Base-by-base conservation (phyloP, 1,140 invertebrate species). In the Pseudomyrmex flavicornis region DNA sequence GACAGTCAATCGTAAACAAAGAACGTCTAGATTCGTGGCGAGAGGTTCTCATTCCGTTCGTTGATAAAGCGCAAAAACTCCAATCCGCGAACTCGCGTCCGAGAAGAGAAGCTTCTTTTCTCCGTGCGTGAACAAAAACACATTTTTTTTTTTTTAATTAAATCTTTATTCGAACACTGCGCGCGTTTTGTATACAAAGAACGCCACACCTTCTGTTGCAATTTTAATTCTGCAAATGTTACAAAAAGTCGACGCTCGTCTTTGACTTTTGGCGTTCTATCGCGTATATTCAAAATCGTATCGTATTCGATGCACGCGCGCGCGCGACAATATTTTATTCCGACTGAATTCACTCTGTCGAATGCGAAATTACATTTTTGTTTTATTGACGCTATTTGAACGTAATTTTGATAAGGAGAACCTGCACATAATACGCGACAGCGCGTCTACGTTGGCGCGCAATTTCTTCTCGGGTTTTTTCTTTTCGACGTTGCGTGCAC, bases 1-100 rank as follows among this genome's bases (percentile, higher is more conserved):
- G 80, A 77, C 80, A 68, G 15, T 48, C 59, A 65, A 83, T 76
- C 73, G 72, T 83, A 83, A 83, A 83, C 80, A 83, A 83, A 83
- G 80, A 77, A 50, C 46, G 17, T 80, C 66, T 80, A 72, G 68
- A 72, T 80, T 80, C 66, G 44, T 44, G 56, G 17, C 63, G 66
- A 56, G 65, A 20, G 66, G 76, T 56, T 58, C 52, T 73, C 77
- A 74, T 59, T 66, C 62, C 13, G 13, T 59, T 17, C 17, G 20
- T 76, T 52, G 59, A 76, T 52, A 65, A 75, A 15, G 20, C 20
- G 58, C 17, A 22, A 12, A 17, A 59, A 17, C 58, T 59, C 12
- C 17, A 10, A n/a, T 17, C n/a, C 35, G 35, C 35, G 13, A 52
- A 52, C 50, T 52, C 50, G 50, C 7, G 13, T 52, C 50, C 35